phyloP scores from a whole-genome alignment of 2,797 vertebrate genomes.

The Ibycter americanus region DNA sequence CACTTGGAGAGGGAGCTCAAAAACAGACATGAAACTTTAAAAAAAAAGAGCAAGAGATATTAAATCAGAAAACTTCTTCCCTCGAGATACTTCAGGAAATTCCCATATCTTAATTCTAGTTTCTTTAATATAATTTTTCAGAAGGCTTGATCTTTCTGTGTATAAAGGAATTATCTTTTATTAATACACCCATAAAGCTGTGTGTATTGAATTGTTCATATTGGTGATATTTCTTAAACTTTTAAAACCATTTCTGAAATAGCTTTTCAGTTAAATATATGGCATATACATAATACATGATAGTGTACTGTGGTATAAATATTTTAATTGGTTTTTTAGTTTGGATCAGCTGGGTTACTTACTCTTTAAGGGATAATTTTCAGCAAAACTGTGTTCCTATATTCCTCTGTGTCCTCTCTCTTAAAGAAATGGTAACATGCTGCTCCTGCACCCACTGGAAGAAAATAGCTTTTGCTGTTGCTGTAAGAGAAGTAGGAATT shows the following conservation, averaged over 20 bases:
- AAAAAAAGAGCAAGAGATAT: not conserved
- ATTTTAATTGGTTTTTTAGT: not conserved
- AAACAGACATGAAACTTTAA: not conserved
- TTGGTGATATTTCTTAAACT: not conserved
- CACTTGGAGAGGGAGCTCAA: not conserved
- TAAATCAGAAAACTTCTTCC: not conserved
- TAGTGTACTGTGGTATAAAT: not conserved
- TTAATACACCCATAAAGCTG: not conserved
- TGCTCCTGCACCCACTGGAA: not conserved
- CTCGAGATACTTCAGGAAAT: slow-evolving; percentile 1
- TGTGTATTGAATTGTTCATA: not conserved
- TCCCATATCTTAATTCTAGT: not conserved
- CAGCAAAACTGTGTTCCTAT: not conserved
- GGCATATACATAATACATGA: not conserved
- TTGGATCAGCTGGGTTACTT: not conserved
- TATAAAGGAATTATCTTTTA: slow-evolving; percentile 35
- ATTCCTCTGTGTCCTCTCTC: not conserved
- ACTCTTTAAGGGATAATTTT: not conserved
- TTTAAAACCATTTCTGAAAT: not conserved
- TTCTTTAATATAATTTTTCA: slow-evolving; percentile 29
- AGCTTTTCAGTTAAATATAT: not conserved
- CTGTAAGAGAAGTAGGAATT: not conserved
- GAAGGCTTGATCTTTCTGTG: slow-evolving; percentile 9
- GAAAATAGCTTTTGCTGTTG: not conserved
- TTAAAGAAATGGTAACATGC: not conserved